Evolutionary conservation across 2,797 vertebrate species (phyloP).

Genomic region (Acanthornis magna): DNA sequence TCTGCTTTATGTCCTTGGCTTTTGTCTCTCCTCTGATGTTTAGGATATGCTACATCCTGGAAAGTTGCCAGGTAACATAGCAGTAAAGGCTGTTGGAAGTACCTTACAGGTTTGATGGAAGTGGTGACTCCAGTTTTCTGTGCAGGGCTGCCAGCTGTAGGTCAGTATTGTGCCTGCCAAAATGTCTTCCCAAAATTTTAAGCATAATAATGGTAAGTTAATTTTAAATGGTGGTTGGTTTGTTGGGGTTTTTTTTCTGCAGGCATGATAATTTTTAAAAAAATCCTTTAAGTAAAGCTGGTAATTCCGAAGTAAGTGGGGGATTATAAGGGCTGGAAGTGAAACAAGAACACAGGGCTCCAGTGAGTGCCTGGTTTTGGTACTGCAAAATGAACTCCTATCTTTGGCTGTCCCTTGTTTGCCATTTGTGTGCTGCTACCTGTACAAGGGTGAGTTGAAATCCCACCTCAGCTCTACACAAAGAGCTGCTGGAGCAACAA

Average conservation of each 20-base stretch:
- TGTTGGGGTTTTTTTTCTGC: neutral
- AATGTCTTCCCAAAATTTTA: neutral
- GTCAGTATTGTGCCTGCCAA: neutral
- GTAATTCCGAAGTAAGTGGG: neutral
- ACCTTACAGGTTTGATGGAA: neutral
- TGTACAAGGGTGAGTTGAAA: neutral
- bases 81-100: neutral
- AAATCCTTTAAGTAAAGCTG: neutral
- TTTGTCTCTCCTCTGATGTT: neutral
- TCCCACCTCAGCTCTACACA: neutral
- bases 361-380: accelerated
- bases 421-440: neutral
- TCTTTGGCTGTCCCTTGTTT: neutral
- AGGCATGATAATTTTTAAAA: neutral
- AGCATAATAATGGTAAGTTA: neutral
- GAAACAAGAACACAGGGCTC: accelerated
- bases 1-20: neutral
- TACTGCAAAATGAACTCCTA: accelerated
- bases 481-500: neutral
- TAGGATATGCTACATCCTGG: accelerated
- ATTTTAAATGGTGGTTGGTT: neutral
- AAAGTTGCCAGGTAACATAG: accelerated
- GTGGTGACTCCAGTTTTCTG: neutral
- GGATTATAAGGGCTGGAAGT: neutral
- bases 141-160: neutral